Percentiles rank a stretch among this genome's conserved stretches.
Conservation (phyloP, 2,888 invertebrate species). For the Globia sparganii region DNA sequence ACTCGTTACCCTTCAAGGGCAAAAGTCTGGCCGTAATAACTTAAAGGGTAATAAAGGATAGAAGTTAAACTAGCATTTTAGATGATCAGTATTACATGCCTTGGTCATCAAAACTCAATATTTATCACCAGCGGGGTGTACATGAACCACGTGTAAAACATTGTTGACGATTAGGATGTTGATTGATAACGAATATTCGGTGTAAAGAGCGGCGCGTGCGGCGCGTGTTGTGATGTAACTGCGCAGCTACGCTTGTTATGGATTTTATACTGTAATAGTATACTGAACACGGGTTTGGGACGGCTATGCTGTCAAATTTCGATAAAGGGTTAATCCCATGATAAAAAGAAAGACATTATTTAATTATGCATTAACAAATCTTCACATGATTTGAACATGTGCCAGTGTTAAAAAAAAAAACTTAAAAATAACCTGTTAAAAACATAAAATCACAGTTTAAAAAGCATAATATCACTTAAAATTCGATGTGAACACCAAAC, state of each 20-base stretch:
- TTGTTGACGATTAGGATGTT: constrained; percentile 40
- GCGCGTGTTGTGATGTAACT: constrained; percentile 83
- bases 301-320: constrained; percentile 32
- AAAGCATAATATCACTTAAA: constrained; percentile 5
- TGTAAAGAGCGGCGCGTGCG: constrained; percentile 77
- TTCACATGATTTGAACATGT: background rate
- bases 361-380: background rate
- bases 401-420: background rate
- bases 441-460: background rate
- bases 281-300: constrained; percentile 25
- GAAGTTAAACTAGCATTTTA: background rate
- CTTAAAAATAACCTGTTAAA: background rate
- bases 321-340: background rate
- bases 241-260: constrained; percentile 76
- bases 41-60: background rate
- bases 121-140: background rate
- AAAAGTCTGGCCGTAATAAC: background rate
- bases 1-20: background rate
- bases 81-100: too few relatives aligned
- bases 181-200: constrained; percentile 56
- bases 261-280: constrained; percentile 53
- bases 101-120: background rate
- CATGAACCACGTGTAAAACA: constrained; percentile 30
- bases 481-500: background rate
- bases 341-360: background rate